Evolutionary conservation across 2,797 vertebrate genomes (phyloP), one percentile per base, ranked within the genome.

Genomic region (Sarcophilus harrisii): DNA sequence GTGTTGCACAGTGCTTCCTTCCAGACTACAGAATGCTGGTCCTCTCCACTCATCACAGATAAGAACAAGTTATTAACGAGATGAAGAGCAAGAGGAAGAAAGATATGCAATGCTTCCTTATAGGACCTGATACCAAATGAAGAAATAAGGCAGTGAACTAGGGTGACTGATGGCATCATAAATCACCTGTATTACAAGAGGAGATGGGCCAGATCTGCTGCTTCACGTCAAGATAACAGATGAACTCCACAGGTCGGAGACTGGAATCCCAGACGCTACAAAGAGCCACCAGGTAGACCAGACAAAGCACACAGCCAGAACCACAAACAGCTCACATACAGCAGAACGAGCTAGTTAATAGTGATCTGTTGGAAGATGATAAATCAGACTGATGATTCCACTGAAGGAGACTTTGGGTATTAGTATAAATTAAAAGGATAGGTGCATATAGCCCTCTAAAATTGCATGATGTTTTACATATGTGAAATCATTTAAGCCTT

Each of bases 91-190:
- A 87, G 0, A 87, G 73, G 38, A 87, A 87, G 38, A 87, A 87
- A 87, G 73, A 87, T 87, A 87, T 87, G 73, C 73, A 87, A 87
- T 87, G 38, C 73, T 38, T 87, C 73, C 73, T 87, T 87, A 87
- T 45, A 87, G 73, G 38, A 49, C 21, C 73, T 87, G 73, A 87
- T 87, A 87, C 38, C 73, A 87, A 49, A 87, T 87, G 73, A 87
- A 87, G 73, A 87, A 87, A 87, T 49, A 87, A 87, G 21, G 73
- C 73, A 87, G 38, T 45, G 73, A 87, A 87, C 73, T 49, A 9
- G 73, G 73, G 73, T 87, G 73, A 87, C 73, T 87, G 73, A 87
- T 87, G 73, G 73, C 73, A 87, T 87, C 73, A 87, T 87, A 87
- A 87, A 87, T 87, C 73, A 87, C 73, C 73, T 87, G 73, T 10